Base-by-base conservation (phyloP, 2,888 invertebrate genomes). In the Mimachlamys varia region DNA sequence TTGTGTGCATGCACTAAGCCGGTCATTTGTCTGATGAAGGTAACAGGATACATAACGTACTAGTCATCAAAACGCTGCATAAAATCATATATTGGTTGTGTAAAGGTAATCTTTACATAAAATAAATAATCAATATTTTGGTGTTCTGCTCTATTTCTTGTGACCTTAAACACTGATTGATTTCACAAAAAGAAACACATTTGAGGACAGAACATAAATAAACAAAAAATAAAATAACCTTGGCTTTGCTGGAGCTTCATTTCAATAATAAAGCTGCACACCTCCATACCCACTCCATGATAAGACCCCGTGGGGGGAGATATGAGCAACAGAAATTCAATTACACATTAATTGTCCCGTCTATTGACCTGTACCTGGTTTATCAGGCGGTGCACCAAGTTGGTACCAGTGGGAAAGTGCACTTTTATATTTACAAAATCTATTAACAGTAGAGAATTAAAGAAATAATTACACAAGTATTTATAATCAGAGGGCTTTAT, bases 251-350 rank as follows among this genome's bases (percentile, higher is more conserved):
- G 76, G 10, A 27, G 76, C 4, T 62, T 62, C 62, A 19, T 62
- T 76, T 33, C 33, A 76, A 76, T 76, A 12, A 33, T n/a, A n/a
- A 76, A 76, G 33, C 33, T 15, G 13, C 33, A 76, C 12, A 76
- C 17, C 13, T 33, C 76, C 76, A 76, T 76, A 27, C 76, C 27
- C 33, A 33, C 33, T 27, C 7, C 33, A 22, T 33, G 76, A 76
- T 76, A 76, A 76, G 76, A 33, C 76, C 33, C 27, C 33, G 17
- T 76, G 76, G 27, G 76, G 76, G 27, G 76, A 27, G 76, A 58
- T 76, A 76, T 76, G 76, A 76, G 76, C 76, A 76, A 76, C 76
- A 0, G 76, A 76, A 76, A 76, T 76, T 76, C 76, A 76, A 76
- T 76, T 76, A 76, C 76, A 27, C 13, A 5, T 76, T 76, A 76